These are phyloP conservation scores for Parazoanthus atlanticus DNA, from an alignment of 92 coral and sea anemone species.

Conservation along the genomic window DNA sequence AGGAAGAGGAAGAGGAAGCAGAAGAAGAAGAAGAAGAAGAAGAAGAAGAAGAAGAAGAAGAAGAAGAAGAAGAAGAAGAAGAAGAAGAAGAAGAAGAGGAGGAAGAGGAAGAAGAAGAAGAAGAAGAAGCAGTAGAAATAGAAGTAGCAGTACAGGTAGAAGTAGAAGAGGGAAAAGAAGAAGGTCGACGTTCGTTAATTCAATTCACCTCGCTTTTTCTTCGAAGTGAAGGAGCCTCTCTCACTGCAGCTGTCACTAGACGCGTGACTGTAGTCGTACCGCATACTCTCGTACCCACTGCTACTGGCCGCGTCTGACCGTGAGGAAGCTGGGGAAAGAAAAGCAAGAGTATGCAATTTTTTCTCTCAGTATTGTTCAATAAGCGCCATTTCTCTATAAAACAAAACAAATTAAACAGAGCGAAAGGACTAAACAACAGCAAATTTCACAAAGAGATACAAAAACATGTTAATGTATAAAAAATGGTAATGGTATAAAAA, in stretches of 20 bases:
- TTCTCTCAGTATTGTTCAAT: too few species aligned
- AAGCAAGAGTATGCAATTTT: background rate
- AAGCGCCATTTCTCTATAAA: too few species aligned
- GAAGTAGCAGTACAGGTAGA: too few species aligned
- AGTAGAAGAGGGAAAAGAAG: background rate
- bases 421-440: background rate
- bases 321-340: slow-evolving; percentile 66
- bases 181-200: background rate
- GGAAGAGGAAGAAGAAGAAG: too few species aligned
- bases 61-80: too few species aligned
- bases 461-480: background rate
- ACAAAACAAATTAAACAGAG: background rate
- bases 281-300: slow-evolving; percentile 98
- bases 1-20: background rate
- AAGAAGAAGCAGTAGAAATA: too few species aligned
- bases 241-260: slow-evolving; percentile 97
- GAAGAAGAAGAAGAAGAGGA: too few species aligned
- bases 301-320: slow-evolving; percentile 98
- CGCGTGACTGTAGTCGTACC: slow-evolving; percentile 89
- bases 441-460: background rate
- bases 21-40: background rate
- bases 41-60: too few species aligned
- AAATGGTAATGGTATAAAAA: too few species aligned
- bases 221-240: slow-evolving; percentile 68
- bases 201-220: slow-evolving; percentile 68